Percentiles rank a stretch among this genome's conserved stretches.
phyloP scores from a whole-genome alignment of 2,888 invertebrate genomes.

The Lepeophtheirus nordmannii region DNA sequence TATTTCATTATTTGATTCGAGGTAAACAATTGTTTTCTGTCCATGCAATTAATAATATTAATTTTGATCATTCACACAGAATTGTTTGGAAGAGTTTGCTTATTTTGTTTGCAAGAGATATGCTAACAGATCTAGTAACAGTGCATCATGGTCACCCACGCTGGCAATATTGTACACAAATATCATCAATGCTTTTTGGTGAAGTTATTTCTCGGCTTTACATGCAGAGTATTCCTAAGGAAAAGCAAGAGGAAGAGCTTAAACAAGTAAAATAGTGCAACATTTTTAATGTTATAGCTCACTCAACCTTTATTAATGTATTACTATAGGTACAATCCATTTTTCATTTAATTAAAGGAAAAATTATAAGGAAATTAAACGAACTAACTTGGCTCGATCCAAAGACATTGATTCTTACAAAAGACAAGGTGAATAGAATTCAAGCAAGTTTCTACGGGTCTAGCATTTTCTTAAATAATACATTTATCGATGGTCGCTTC shows the following conservation, averaged over 20 bases:
- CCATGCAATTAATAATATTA: not conserved
- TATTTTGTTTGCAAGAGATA: constrained; percentile 10
- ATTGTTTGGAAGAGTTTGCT: constrained; percentile 20
- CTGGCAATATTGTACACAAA: constrained; percentile 24
- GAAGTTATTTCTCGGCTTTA: constrained; percentile 16
- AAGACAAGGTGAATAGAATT: constrained; percentile 4
- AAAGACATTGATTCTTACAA: not conserved
- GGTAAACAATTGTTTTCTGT: constrained; percentile 6
- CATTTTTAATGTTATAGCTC: not conserved
- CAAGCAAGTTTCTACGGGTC: constrained; percentile 14
- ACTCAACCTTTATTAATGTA: constrained; percentile 11
- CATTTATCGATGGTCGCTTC: constrained; percentile 11
- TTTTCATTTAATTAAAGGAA: constrained; percentile 8
- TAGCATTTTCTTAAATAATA: constrained; percentile 10
- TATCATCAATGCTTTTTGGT: constrained; percentile 16
- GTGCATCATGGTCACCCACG: constrained; percentile 21
- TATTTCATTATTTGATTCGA: constrained; percentile 8
- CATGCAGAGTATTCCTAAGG: not conserved
- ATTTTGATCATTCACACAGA: not conserved
- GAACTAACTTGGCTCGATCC: not conserved
- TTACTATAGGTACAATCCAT: constrained; percentile 1
- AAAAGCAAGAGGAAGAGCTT: not conserved
- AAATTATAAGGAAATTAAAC: constrained; percentile 2
- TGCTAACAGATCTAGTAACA: constrained; percentile 9
- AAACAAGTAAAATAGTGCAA: constrained; percentile 3